Percentiles rank a stretch among this genome's conserved stretches.
Evolutionary conservation across 1,140 invertebrate species (phyloP).

Genomic region (Drosophila sp.): DNA sequence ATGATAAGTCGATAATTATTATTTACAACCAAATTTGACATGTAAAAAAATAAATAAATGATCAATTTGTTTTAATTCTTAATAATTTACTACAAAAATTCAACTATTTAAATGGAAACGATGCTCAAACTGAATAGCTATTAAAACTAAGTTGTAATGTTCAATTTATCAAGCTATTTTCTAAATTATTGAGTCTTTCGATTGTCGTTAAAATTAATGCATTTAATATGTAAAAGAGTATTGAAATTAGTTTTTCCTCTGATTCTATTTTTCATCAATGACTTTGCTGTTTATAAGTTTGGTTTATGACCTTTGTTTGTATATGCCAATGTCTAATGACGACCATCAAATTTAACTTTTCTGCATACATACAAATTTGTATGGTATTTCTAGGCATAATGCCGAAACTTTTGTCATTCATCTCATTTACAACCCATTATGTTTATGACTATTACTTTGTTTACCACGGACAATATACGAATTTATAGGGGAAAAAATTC

Average conservation of each 20-base stretch:
- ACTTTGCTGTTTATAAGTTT: constrained; percentile 38
- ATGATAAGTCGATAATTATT: background rate
- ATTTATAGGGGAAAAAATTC: constrained; percentile 5
- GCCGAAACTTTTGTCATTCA: constrained; percentile 58
- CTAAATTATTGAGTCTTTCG: background rate
- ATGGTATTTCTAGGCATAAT: constrained; percentile 1
- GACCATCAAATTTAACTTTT: constrained; percentile 30
- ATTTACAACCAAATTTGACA: too few relatives aligned
- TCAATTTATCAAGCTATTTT: background rate
- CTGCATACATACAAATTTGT: constrained; percentile 13
- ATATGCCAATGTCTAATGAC: constrained; percentile 21
- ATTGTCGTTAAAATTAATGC: constrained; percentile 5
- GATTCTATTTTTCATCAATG: constrained; percentile 17
- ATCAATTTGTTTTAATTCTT: too few relatives aligned
- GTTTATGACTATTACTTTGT: constrained; percentile 67
- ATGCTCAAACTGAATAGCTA: too few relatives aligned
- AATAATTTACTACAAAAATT: too few relatives aligned
- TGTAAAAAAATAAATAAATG: too few relatives aligned
- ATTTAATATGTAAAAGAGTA: constrained; percentile 13
- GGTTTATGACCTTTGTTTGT: constrained; percentile 1
- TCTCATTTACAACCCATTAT: constrained; percentile 50
- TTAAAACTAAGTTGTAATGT: too few relatives aligned
- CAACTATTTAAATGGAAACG: too few relatives aligned
- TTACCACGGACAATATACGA: constrained; percentile 52
- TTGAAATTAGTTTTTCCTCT: constrained; percentile 16